These are phyloP conservation scores for Cathartes aura DNA, from an alignment of 2,113 vertebrate genomes.

Conservation along the genomic window DNA sequence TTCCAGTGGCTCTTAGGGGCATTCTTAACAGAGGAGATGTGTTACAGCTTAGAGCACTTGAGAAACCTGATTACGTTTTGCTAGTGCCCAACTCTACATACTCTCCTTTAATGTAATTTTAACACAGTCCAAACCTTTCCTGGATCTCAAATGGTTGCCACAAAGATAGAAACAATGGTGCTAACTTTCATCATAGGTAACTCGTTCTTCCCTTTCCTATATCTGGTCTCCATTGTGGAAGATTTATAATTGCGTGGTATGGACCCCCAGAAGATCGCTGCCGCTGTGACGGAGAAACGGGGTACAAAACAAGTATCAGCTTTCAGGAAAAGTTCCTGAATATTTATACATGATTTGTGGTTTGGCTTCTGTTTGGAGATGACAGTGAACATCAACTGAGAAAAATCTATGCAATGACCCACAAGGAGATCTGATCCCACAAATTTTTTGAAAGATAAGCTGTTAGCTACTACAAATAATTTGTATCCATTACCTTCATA, in stretches of 20 bases:
- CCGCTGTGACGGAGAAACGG: rapidly evolving
- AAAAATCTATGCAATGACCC: not conserved
- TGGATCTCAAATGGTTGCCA: not conserved
- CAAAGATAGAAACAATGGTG: not conserved
- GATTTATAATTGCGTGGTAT: not conserved
- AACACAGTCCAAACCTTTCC: not conserved
- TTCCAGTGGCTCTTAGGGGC: not conserved
- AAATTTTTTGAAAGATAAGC: not conserved
- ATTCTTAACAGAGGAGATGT: not conserved
- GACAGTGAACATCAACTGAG: not conserved
- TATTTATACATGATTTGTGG: not conserved
- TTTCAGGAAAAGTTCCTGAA: not conserved
- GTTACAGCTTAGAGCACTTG: not conserved
- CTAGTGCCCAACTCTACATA: not conserved
- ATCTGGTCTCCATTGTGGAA: not conserved
- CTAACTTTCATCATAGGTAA: not conserved
- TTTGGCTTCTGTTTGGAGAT: not conserved
- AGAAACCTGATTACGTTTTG: not conserved
- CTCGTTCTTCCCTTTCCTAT: not conserved
- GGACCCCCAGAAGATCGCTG: not conserved
- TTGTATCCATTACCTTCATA: not conserved
- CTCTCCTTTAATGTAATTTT: not conserved
- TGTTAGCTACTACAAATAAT: not conserved
- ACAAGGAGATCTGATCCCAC: not conserved
- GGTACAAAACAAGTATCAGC: not conserved